Base-by-base conservation (phyloP, 2,113 vertebrate species). In the Oxyura jamaicensis region DNA sequence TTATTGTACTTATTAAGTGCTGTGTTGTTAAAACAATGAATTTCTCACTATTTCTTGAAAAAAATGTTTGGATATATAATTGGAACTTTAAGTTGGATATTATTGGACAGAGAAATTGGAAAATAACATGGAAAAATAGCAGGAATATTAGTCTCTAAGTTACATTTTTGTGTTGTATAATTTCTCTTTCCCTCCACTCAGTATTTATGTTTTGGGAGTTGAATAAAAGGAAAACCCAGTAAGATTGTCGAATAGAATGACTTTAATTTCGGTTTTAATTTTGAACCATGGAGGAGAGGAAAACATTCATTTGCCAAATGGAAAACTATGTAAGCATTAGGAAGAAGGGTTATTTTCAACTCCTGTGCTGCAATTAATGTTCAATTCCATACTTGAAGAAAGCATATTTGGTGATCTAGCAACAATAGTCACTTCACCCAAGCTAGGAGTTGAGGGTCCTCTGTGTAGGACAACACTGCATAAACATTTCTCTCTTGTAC, bases 381-480 rank as follows among this genome's bases (percentile, higher is more conserved):
- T 80, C 0, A 0, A 48, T 67, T 63, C 28, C 16, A 14, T 46
- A 41, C 33, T 18, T 76, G 36, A 73, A 76, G 58, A 53, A 83
- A 58, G 2, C 3, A 0, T 39, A 22, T 77, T 50, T 88, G 36
- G 29, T 77, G 26, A 14, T 46, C 28, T 75, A 36, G 44, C 0
- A 3, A 20, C 42, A 56, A 3, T 4, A 25, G 42, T 13, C 4
- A 15, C 56, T 62, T 71, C 11, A 10, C 29, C 67, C 60, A 44
- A 46, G 4, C 25, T 11, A 4, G 8, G 21, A n/a, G 3, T 18
- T 83, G 1, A 0, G 3, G 13, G 4, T n/a, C 21, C 36, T 52
- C n/a, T 74, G 28, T 19, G 11, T 9, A 53, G 52, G 39, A 50
- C 42, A 39, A 0, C 0, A 4, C 6, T 7, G 6, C 56, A 41